A percentile compares a stretch with the other conserved stretches of the same genome.
phyloP scores from a whole-genome alignment of 2,888 invertebrate genomes.

The Lymantria dispar region DNA sequence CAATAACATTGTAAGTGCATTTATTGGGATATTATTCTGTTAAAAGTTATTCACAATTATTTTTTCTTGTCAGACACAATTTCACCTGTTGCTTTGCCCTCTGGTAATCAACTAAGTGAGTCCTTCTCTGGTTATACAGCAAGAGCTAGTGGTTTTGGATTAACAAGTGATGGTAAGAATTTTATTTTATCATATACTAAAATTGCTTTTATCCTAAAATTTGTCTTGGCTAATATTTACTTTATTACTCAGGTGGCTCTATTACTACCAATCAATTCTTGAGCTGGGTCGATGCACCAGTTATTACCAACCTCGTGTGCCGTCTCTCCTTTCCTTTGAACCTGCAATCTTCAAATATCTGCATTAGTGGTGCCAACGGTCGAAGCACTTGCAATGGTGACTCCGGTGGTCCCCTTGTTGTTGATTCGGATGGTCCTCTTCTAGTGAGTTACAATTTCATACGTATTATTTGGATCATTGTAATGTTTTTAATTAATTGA shows the following conservation, averaged over 20 bases:
- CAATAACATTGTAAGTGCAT: background rate
- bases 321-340: background rate
- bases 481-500: background rate
- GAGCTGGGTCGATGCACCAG: background rate
- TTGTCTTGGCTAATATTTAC: too few relatives aligned
- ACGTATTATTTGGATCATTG: background rate
- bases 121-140: constrained; percentile 38
- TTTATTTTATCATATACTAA: background rate
- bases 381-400: constrained; percentile 50
- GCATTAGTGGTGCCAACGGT: constrained; percentile 43
- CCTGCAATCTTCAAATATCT: constrained; percentile 35
- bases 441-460: constrained; percentile 1
- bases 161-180: constrained; percentile 36
- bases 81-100: constrained; percentile 35
- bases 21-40: background rate
- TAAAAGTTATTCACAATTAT: background rate
- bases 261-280: background rate
- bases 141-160: constrained; percentile 56
- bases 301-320: background rate
- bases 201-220: background rate
- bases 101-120: constrained; percentile 35
- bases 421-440: background rate
- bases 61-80: constrained; percentile 30
- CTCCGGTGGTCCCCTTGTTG: constrained; percentile 56
- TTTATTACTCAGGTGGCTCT: background rate